phyloP scores from a whole-genome alignment of 2,888 invertebrate genomes.

The Orchestes rusci region DNA sequence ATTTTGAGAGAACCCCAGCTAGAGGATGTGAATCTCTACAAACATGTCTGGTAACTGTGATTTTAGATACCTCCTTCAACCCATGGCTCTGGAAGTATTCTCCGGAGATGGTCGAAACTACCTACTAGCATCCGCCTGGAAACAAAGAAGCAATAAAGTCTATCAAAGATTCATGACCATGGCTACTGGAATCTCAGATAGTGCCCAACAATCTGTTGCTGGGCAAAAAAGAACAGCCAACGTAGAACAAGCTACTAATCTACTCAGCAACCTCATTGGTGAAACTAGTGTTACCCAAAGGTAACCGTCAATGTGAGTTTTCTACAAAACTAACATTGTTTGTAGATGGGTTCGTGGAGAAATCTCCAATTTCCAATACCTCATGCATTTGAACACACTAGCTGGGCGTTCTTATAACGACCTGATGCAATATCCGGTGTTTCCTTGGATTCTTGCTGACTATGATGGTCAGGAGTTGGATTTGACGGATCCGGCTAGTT shows the following conservation, averaged over 20 bases:
- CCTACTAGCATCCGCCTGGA: slow-evolving; percentile 90
- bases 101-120: slow-evolving; percentile 97
- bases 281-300: slow-evolving; percentile 97
- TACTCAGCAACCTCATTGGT: slow-evolving; percentile 89
- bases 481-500: slow-evolving; percentile 76
- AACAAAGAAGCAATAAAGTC: slow-evolving; percentile 90
- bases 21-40: too few relatives aligned
- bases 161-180: slow-evolving; percentile 80
- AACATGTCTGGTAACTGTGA: too few relatives aligned
- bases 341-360: slow-evolving; percentile 60
- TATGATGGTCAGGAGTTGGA: slow-evolving; percentile 92
- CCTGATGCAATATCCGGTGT: slow-evolving; percentile 99
- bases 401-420: slow-evolving; percentile 99
- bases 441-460: slow-evolving; percentile 97
- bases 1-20: too few relatives aligned
- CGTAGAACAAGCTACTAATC: slow-evolving; percentile 87
- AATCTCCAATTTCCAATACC: slow-evolving; percentile 97
- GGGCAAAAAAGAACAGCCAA: slow-evolving; percentile 93
- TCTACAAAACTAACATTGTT: too few relatives aligned
- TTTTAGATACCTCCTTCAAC: slow-evolving; percentile 81
- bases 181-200: slow-evolving; percentile 90
- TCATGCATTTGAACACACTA: slow-evolving; percentile 97
- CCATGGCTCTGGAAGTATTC: slow-evolving; percentile 96
- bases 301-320: too few relatives aligned
- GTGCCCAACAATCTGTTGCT: slow-evolving; percentile 92